These are phyloP conservation scores for Pollicipes pollicipes DNA, from an alignment of 1,140 invertebrate species.

Conservation along the genomic window DNA sequence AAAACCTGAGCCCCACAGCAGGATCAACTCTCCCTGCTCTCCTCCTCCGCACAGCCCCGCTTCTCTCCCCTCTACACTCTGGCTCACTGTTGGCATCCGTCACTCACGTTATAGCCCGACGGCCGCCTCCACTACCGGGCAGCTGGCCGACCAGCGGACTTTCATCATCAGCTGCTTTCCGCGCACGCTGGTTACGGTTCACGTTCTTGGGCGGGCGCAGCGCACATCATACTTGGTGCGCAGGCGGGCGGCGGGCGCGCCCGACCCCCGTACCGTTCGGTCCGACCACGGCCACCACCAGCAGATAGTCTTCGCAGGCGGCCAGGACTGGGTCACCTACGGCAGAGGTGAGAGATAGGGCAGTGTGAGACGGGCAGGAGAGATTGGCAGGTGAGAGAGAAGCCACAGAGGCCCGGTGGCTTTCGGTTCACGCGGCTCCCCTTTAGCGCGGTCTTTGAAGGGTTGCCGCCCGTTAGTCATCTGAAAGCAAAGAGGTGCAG, in stretches of 20 bases:
- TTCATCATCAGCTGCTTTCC: conserved; percentile 25
- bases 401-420: no score
- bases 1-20: no score
- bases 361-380: neutral
- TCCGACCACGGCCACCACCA: conserved; percentile 46
- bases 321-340: conserved; percentile 37
- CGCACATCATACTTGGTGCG: conserved; percentile 41
- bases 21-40: no score
- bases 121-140: conserved; percentile 21
- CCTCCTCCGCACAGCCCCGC: no score
- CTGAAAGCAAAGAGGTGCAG: no score
- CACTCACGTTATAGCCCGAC: no score
- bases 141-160: conserved; percentile 31
- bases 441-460: no score
- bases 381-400: neutral
- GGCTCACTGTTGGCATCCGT: no score
- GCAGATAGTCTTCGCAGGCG: conserved; percentile 51
- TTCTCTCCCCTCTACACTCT: no score
- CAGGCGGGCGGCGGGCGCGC: conserved; percentile 34
- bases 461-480: no score
- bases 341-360: neutral
- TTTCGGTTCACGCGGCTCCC: no score
- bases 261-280: conserved; percentile 42
- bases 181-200: conserved; percentile 21
- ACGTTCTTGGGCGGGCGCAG: conserved; percentile 40